These are phyloP conservation scores for Tortricodes alternella DNA, from an alignment of 2,888 invertebrate species.

Conservation along the genomic window DNA sequence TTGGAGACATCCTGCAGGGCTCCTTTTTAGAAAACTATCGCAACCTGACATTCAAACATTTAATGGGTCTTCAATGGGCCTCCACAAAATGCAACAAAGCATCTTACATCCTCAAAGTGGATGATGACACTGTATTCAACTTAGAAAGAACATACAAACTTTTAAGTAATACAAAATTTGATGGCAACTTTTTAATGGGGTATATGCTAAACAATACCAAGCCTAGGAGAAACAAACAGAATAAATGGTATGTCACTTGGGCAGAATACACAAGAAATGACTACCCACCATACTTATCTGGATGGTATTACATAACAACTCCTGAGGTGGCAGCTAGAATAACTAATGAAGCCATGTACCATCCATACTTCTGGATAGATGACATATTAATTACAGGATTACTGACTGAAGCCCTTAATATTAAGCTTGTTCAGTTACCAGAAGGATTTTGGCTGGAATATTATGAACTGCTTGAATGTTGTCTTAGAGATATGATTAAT, in stretches of 20 bases:
- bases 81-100: slow-evolving; percentile 82
- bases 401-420: slow-evolving; percentile 82
- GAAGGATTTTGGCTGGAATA: slow-evolving; percentile 86
- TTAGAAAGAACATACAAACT: slow-evolving; percentile 74
- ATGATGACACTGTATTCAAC: slow-evolving; percentile 91
- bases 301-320: slow-evolving; percentile 92
- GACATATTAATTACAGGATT: slow-evolving; percentile 94
- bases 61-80: slow-evolving; percentile 92
- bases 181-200: slow-evolving; percentile 79
- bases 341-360: slow-evolving; percentile 74
- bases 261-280: slow-evolving; percentile 83
- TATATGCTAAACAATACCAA: slow-evolving; percentile 85
- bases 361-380: slow-evolving; percentile 95
- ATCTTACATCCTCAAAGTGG: slow-evolving; percentile 89
- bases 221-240: slow-evolving; percentile 85
- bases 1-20: slow-evolving; percentile 89
- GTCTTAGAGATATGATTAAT: slow-evolving; percentile 84
- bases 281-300: slow-evolving; percentile 91
- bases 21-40: slow-evolving; percentile 89
- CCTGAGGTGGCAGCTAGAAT: slow-evolving; percentile 84
- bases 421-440: slow-evolving; percentile 82
- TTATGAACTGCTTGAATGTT: slow-evolving; percentile 88
- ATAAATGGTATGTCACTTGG: slow-evolving; percentile 91
- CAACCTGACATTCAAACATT: slow-evolving; percentile 91
- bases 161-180: slow-evolving; percentile 40